Conservation (phyloP, 1,140 invertebrate species). For the Conus betulinus region DNA sequence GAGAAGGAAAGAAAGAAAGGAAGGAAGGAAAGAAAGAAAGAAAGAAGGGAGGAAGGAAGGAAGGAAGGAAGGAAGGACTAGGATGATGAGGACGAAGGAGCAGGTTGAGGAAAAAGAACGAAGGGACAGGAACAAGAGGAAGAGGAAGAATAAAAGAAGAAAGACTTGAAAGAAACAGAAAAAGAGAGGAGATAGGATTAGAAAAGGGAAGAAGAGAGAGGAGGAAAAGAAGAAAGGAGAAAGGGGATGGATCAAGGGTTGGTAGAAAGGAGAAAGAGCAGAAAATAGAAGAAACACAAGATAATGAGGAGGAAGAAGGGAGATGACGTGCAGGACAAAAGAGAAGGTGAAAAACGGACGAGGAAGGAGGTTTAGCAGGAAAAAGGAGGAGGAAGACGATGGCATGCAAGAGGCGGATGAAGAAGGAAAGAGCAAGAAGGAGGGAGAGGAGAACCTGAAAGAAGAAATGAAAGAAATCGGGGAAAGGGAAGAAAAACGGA, state of each 20-base stretch:
- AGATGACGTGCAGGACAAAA: too few species aligned
- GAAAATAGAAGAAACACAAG: too few species aligned
- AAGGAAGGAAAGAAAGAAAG: neutral
- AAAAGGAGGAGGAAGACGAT: slow-evolving; percentile 93
- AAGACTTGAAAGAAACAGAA: neutral
- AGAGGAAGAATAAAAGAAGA: neutral
- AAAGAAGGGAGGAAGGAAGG: neutral
- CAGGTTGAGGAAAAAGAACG: neutral
- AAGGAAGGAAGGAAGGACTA: neutral
- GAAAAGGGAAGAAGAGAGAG: slow-evolving; percentile 79
- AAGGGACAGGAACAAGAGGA: neutral
- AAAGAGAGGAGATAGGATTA: neutral
- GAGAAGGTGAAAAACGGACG: too few species aligned
- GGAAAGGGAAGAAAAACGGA: too few species aligned
- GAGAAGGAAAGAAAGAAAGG: too few species aligned
- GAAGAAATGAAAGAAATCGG: slow-evolving; percentile 93
- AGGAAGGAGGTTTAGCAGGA: too few species aligned
- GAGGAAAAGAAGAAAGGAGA: neutral
- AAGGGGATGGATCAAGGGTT: too few species aligned
- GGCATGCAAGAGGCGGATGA: too few species aligned
- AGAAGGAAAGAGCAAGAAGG: too few species aligned
- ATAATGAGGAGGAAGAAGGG: slow-evolving; percentile 96
- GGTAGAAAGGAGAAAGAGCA: too few species aligned
- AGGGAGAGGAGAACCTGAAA: too few species aligned
- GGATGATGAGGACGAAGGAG: neutral